These are phyloP conservation scores for Enoplosus armatus DNA, from an alignment of 2,797 vertebrate genomes.

Conservation along the genomic window DNA sequence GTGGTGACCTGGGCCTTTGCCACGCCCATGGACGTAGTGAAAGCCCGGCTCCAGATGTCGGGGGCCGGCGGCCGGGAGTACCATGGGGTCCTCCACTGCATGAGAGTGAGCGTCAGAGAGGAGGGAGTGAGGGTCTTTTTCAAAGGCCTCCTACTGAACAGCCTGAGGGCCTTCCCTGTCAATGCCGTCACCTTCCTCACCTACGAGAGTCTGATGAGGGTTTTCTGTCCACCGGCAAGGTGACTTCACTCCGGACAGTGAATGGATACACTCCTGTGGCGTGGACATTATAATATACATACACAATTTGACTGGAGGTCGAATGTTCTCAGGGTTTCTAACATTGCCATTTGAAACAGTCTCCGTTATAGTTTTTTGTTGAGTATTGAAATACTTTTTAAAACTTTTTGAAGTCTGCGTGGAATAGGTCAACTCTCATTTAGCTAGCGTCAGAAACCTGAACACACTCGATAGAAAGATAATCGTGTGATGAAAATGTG, in stretches of 20 bases:
- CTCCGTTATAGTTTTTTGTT: background rate
- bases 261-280: background rate
- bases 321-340: background rate
- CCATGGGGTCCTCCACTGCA: slow-evolving; percentile 86
- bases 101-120: slow-evolving; percentile 80
- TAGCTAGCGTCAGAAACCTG: background rate
- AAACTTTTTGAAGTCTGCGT: background rate
- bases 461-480: background rate
- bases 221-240: slow-evolving; percentile 49
- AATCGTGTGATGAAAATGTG: background rate
- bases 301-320: background rate
- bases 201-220: slow-evolving; percentile 86
- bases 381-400: background rate
- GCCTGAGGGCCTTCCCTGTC: slow-evolving; percentile 89
- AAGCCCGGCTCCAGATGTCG: slow-evolving; percentile 90
- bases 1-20: slow-evolving; percentile 87
- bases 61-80: slow-evolving; percentile 82
- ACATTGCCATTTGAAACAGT: background rate
- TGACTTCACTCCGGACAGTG: slow-evolving; percentile 1
- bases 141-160: slow-evolving; percentile 88
- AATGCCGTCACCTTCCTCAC: slow-evolving; percentile 90
- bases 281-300: background rate
- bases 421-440: slow-evolving; percentile 6
- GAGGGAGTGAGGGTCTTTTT: slow-evolving; percentile 88
- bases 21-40: slow-evolving; percentile 91